Conservation (phyloP, 2,888 invertebrate species). For the Alsophila aescularia region DNA sequence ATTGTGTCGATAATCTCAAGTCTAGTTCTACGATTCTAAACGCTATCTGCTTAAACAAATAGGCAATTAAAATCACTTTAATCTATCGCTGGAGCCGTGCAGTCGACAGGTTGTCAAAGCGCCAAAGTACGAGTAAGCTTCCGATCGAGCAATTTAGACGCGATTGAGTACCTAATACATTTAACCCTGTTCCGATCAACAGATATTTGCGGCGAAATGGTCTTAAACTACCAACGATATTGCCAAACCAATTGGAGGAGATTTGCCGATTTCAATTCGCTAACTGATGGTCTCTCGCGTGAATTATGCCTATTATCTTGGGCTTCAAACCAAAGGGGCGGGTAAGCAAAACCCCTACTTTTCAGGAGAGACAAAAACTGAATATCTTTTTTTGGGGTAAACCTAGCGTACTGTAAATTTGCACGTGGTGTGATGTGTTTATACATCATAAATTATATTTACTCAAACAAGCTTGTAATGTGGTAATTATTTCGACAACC, state of each 20-base stretch:
- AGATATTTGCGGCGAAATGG: conserved; percentile 38
- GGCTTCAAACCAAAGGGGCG: no score
- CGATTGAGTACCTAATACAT: conserved; percentile 37
- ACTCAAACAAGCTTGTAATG: no score
- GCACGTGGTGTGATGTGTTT: no score
- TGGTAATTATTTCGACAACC: no score
- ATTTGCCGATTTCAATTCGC: conserved; percentile 38
- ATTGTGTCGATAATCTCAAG: not conserved
- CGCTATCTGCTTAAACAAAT: conserved; percentile 23
- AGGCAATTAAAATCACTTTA: conserved; percentile 35
- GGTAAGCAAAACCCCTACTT: no score
- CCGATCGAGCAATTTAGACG: conserved; percentile 36
- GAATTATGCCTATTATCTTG: conserved; percentile 18
- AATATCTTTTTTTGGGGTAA: no score
- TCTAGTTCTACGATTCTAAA: conserved; percentile 4
- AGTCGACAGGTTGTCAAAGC: conserved; percentile 44
- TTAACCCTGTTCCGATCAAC: conserved; percentile 40
- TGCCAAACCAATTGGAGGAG: conserved; percentile 31
- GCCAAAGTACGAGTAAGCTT: conserved; percentile 33
- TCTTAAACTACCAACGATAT: conserved; percentile 36
- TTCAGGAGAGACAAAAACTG: no score
- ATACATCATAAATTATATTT: no score
- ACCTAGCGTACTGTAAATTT: no score
- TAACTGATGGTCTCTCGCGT: conserved; percentile 30
- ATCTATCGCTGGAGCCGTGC: conserved; percentile 34